Evolutionary conservation across 2,888 invertebrate species (phyloP), one percentile per base, ranked within the genome.

Genomic region (Uloborus plumipes): DNA sequence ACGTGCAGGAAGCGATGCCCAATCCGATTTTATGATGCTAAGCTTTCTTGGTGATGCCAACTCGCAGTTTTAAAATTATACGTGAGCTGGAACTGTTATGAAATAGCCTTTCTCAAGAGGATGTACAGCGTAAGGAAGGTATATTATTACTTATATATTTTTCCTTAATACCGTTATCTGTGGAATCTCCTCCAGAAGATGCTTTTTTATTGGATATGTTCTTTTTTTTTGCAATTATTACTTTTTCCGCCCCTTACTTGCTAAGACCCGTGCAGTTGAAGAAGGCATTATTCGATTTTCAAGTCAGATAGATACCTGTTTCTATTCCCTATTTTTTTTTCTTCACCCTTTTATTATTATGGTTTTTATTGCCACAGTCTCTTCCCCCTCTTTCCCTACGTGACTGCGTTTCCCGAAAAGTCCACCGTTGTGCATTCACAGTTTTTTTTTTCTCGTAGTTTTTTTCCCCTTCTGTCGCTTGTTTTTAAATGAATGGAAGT

Each of bases 101-200:
- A 39, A 49, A 31, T 22, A 18, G 39, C 15, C 49, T 49, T 55
- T 67, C 49, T 65, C 39, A 47, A n/a, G 22, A n/a, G 47, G 14
- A 65, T 16, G 13, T n/a, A n/a, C 15, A 61, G 59, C 39, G 16
- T n/a, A 59, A 55, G 70, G n/a, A 47, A 55, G 65, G 49, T 70
- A 22, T 70, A 49, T 64, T 47, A 69, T 69, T 69, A 51, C 73
- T 76, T 67, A 22, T 70, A 26, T n/a, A 49, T 64, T 55, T 69
- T 55, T 39, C 55, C 53, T 77, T 70, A 77, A 77, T 64, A 55
- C 70, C 55, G 51, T 76, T 77, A 77, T 77, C 77, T 77, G 14
- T 49, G 69, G 3, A 53, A 70, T 70, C 77, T 53, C 47, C n/a
- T 20, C 50, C 26, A 51, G 47, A 53, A 69, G 49, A 20, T 11